Conservation (phyloP, 1,140 invertebrate species). For the Sycophila sp. region DNA sequence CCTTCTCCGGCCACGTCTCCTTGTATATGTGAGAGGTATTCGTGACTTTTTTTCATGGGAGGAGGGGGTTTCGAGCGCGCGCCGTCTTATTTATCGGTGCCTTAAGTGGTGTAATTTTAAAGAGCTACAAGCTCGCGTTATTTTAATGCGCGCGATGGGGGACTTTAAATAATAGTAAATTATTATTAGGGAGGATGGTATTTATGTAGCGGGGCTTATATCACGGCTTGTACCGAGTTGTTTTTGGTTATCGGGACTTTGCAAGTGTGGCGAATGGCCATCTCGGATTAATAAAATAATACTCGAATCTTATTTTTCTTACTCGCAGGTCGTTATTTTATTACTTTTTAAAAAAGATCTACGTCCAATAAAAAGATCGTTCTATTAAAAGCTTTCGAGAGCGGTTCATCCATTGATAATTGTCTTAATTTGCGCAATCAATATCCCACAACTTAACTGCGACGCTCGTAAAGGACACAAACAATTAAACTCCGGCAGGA, state of each 20-base stretch:
- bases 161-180: slow-evolving; percentile 31
- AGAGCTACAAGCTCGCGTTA: slow-evolving; percentile 25
- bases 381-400: neutral
- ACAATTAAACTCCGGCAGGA: neutral
- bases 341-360: too few species aligned
- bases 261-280: too few species aligned
- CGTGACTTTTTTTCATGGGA: neutral
- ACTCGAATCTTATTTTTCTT: too few species aligned
- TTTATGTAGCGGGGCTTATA: neutral
- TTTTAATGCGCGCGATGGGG: slow-evolving; percentile 1
- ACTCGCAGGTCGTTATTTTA: too few species aligned
- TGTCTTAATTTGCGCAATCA: neutral
- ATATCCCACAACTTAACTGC: too few species aligned
- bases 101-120: slow-evolving; percentile 32
- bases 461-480: too few species aligned
- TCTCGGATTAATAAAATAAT: too few species aligned
- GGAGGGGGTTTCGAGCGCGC: neutral
- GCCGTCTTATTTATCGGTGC: slow-evolving; percentile 27
- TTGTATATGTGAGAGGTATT: neutral
- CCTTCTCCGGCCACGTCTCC: neutral
- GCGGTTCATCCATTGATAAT: neutral
- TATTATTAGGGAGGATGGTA: neutral
- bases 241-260: neutral
- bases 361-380: too few species aligned
- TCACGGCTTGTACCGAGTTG: neutral